Conservation (phyloP, 2,113 vertebrate species). For the Alaudala cheleensis region DNA sequence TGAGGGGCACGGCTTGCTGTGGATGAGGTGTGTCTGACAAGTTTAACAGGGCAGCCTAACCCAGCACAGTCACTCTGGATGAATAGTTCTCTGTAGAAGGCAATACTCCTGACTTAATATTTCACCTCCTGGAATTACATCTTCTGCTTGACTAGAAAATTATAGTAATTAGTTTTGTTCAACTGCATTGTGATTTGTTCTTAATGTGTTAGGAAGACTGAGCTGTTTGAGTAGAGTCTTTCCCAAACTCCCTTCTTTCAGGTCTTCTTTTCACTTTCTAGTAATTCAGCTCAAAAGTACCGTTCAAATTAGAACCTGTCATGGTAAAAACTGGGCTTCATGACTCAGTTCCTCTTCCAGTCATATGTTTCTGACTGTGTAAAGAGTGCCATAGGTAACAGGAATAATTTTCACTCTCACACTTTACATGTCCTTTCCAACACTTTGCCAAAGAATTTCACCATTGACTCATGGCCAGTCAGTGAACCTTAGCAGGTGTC, state of each 20-base stretch:
- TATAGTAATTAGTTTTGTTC: background rate
- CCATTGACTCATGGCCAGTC: background rate
- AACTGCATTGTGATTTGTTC: background rate
- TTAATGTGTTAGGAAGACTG: background rate
- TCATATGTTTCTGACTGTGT: background rate
- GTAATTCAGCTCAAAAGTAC: background rate
- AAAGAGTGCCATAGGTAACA: background rate
- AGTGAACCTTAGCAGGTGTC: fast-evolving
- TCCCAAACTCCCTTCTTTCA: background rate
- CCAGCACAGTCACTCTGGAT: background rate
- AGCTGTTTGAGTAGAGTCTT: background rate
- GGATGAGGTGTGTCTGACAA: background rate
- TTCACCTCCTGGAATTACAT: background rate
- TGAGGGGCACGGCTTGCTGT: background rate
- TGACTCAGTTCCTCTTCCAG: background rate
- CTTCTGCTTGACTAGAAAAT: background rate
- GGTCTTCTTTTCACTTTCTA: background rate
- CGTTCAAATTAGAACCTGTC: background rate
- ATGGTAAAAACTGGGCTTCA: background rate
- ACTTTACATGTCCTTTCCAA: background rate
- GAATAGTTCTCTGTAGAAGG: background rate
- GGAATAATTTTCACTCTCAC: background rate
- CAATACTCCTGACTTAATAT: background rate
- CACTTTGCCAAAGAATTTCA: background rate
- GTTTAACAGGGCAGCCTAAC: background rate